Conservation (phyloP, 2,888 invertebrate species). For the Rhaphigaster nebulosa region DNA sequence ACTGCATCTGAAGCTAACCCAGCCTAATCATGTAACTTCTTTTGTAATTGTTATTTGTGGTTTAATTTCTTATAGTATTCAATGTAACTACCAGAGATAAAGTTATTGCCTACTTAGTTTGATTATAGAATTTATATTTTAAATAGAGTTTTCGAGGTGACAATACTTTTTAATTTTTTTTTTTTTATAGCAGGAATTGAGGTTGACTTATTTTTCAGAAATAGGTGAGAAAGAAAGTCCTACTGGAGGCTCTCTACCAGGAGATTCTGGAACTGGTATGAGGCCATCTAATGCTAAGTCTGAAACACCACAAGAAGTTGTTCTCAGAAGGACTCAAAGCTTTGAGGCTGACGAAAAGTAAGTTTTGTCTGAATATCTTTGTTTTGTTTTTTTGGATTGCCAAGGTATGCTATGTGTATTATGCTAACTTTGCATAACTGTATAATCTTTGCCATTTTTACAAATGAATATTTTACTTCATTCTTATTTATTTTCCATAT, state of each 20-base stretch:
- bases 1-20: too few species aligned
- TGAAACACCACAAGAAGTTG: slow-evolving; percentile 74
- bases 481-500: not conserved
- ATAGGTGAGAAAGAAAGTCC: slow-evolving; percentile 70
- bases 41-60: too few species aligned
- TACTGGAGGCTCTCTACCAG: slow-evolving; percentile 64
- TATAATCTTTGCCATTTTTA: slow-evolving; percentile 16
- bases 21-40: too few species aligned
- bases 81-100: not conserved
- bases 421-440: slow-evolving; percentile 11
- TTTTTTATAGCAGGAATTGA: not conserved
- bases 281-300: slow-evolving; percentile 38
- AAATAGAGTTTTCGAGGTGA: not conserved
- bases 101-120: not conserved
- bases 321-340: slow-evolving; percentile 86
- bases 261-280: not conserved
- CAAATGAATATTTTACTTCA: slow-evolving; percentile 39
- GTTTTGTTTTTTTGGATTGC: not conserved
- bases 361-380: slow-evolving; percentile 31
- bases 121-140: not conserved
- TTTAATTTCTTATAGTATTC: not conserved
- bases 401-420: slow-evolving; percentile 6
- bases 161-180: not conserved
- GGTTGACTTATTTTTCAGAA: slow-evolving; percentile 66
- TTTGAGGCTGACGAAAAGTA: slow-evolving; percentile 91